Conservation (phyloP, 2,113 vertebrate genomes). For the Ifrita kowaldi region DNA sequence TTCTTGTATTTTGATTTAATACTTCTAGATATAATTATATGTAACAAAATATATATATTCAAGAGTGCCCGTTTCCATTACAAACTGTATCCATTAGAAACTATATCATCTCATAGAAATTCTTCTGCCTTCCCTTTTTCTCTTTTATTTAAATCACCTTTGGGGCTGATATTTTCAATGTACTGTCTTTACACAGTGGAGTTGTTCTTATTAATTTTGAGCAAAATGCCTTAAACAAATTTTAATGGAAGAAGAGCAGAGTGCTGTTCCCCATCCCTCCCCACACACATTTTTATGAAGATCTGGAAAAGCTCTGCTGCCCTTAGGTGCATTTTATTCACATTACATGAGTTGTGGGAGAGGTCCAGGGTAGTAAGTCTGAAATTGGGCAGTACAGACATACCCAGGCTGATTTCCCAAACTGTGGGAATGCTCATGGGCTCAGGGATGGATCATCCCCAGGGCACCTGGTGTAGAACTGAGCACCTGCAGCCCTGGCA, state of each 20-base stretch:
- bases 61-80: background rate
- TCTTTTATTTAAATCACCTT: constrained; percentile 30
- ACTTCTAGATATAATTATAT: background rate
- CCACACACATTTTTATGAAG: background rate
- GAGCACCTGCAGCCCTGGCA: background rate
- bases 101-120: background rate
- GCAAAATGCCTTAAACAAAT: background rate
- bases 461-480: accelerated
- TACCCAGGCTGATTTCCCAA: background rate
- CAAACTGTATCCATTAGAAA: background rate
- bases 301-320: background rate
- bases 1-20: background rate
- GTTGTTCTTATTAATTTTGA: constrained; percentile 20
- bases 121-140: background rate
- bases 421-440: background rate
- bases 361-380: background rate
- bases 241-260: background rate
- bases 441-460: background rate
- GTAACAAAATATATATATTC: background rate
- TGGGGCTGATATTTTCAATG: background rate
- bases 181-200: background rate
- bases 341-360: accelerated
- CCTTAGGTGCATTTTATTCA: background rate
- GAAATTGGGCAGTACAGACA: background rate
- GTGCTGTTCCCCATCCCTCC: background rate